Evolutionary conservation across 1,140 invertebrate genomes (phyloP).

Genomic region (Diachasma alloeum): DNA sequence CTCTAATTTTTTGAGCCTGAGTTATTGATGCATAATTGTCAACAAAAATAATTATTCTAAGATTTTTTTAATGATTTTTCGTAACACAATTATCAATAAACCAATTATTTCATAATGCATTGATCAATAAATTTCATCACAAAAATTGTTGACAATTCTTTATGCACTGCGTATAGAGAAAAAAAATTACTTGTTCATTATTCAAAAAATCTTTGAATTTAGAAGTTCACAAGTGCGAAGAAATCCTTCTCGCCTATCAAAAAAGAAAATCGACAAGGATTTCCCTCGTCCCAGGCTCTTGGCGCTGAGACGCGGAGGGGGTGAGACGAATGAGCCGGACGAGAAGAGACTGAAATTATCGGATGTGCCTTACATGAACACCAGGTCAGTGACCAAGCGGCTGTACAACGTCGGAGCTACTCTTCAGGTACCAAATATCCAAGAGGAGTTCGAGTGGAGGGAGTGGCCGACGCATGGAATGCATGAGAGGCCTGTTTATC

Average conservation of each 20-base stretch:
- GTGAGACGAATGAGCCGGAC: neutral
- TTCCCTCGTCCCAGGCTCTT: conserved; percentile 40
- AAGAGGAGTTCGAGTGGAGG: conserved; percentile 36
- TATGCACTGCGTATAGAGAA: too few relatives aligned
- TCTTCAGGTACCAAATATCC: conserved; percentile 47
- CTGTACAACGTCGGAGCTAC: conserved; percentile 54
- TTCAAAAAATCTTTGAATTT: neutral
- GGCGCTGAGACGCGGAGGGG: conserved; percentile 35
- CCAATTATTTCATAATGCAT: too few relatives aligned
- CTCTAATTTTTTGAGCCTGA: too few relatives aligned
- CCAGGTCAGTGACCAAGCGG: conserved; percentile 53
- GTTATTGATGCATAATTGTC: too few relatives aligned
- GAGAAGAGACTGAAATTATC: conserved; percentile 37
- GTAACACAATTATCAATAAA: too few relatives aligned
- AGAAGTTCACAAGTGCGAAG: conserved; percentile 37
- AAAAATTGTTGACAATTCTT: too few relatives aligned
- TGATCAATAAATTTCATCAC: too few relatives aligned
- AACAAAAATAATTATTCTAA: too few relatives aligned
- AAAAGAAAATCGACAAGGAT: conserved; percentile 37
- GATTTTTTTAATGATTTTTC: too few relatives aligned
- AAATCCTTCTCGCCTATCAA: conserved; percentile 39
- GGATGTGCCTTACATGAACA: conserved; percentile 52
- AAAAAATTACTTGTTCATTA: too few relatives aligned
- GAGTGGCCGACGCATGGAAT: conserved; percentile 46
- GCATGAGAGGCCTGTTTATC: conserved; percentile 51